These are phyloP conservation scores for Apis mellifera DNA, from an alignment of 1,140 invertebrate genomes.

Conservation along the genomic window DNA sequence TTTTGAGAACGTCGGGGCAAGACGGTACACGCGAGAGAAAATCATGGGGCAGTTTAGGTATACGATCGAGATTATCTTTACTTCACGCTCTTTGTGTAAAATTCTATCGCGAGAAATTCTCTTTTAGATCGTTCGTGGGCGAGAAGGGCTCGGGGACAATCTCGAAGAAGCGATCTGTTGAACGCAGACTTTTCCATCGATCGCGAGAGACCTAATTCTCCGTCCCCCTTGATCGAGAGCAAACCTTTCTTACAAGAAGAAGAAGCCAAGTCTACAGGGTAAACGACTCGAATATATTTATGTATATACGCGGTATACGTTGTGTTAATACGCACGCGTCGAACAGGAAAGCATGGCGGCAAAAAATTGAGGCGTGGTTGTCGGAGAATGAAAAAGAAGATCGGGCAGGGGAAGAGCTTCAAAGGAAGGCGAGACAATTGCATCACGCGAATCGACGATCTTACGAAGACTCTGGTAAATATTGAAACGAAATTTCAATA, in stretches of 20 bases:
- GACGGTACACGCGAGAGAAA: conserved; percentile 90
- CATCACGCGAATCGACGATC: conserved; percentile 86
- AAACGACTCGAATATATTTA: conserved; percentile 24
- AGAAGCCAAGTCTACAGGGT: conserved; percentile 79
- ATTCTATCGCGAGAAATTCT: background rate
- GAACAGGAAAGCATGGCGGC: conserved; percentile 85
- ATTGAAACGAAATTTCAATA: background rate
- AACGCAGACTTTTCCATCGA: conserved; percentile 87
- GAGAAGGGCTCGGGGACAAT: conserved; percentile 87
- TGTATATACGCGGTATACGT: too few species aligned
- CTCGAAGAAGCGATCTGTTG: conserved; percentile 85
- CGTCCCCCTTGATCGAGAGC: conserved; percentile 83
- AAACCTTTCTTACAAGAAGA: conserved; percentile 80
- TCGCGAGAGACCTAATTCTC: conserved; percentile 88
- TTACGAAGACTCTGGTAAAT: conserved; percentile 90
- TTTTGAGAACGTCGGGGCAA: conserved; percentile 88
- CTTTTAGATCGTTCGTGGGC: conserved; percentile 92
- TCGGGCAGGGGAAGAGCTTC: conserved; percentile 85
- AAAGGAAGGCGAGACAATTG: conserved; percentile 84
- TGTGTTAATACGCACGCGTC: too few species aligned
- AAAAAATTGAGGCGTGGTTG: conserved; percentile 95
- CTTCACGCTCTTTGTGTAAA: too few species aligned
- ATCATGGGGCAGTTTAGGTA: conserved; percentile 92
- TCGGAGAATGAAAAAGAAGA: conserved; percentile 93
- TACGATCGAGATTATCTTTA: conserved; percentile 14